Percentiles rank a stretch among this genome's conserved stretches.
phyloP scores from a whole-genome alignment of 2,113 vertebrate species.

The Sorex araneus region DNA sequence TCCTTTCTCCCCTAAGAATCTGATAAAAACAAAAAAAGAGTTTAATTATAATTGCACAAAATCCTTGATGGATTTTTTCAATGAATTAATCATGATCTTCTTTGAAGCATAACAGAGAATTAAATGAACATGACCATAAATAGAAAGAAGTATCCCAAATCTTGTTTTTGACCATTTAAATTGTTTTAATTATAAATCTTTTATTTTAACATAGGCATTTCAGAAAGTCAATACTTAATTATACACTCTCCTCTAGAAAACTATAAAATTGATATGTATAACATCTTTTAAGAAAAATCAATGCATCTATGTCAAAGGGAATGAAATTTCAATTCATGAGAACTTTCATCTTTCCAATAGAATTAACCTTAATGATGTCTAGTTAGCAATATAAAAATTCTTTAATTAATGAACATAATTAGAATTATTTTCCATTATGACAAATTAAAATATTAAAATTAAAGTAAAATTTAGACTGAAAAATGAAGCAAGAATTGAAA shows the following conservation, averaged over 20 bases:
- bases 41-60: constrained; percentile 79
- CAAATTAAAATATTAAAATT: constrained; percentile 63
- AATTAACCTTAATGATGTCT: constrained; percentile 40
- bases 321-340: constrained; percentile 73
- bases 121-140: constrained; percentile 66
- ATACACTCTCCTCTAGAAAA: constrained; percentile 65
- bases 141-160: constrained; percentile 46
- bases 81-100: constrained; percentile 70
- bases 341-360: constrained; percentile 74
- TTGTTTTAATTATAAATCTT: constrained; percentile 15
- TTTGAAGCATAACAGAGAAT: constrained; percentile 64
- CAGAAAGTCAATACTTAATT: constrained; percentile 80
- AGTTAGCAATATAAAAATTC: constrained; percentile 48
- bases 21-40: constrained; percentile 65
- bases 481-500: constrained; percentile 11
- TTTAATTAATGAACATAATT: constrained; percentile 64
- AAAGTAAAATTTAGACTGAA: constrained; percentile 52
- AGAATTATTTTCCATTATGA: constrained; percentile 20
- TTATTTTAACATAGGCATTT: constrained; percentile 68
- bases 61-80: constrained; percentile 62
- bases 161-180: constrained; percentile 71
- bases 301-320: constrained; percentile 76
- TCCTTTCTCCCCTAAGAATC: not conserved
- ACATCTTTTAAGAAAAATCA: constrained; percentile 80
- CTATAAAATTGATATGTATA: constrained; percentile 73